A percentile compares a stretch with the other conserved stretches of the same genome.
Evolutionary conservation across 2,113 vertebrate genomes (phyloP).

Genomic region (Egretta garzetta): DNA sequence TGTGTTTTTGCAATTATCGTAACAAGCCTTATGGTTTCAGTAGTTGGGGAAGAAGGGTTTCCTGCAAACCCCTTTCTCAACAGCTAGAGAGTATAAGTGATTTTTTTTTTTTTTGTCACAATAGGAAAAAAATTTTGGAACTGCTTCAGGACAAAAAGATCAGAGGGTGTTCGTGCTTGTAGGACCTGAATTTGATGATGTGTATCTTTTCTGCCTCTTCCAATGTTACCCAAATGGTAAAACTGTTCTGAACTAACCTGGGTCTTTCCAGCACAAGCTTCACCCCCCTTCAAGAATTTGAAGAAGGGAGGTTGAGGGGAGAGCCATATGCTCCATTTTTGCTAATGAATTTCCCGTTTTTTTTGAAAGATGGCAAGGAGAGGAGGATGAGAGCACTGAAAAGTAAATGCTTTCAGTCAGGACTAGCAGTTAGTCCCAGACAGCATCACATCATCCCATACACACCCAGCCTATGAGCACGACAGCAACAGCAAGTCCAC

Average conservation of each 20-base stretch:
- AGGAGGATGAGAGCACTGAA: not conserved
- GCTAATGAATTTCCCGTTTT: not conserved
- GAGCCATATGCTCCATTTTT: not conserved
- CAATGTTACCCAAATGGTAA: not conserved
- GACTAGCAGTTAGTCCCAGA: not conserved
- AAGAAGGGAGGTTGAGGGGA: not conserved
- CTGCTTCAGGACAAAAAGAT: not conserved
- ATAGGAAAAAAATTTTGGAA: not conserved
- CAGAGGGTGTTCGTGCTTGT: not conserved
- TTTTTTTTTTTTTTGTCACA: not conserved
- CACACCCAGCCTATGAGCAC: rapidly evolving
- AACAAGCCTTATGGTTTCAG: not conserved
- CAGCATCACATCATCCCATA: not conserved
- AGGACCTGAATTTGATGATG: not conserved
- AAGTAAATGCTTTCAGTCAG: not conserved
- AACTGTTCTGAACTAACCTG: not conserved
- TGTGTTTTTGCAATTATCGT: not conserved
- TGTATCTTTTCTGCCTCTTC: not conserved
- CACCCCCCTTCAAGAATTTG: no score
- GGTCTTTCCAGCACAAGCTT: not conserved
- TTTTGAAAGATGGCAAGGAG: not conserved
- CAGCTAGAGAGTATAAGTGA: rapidly evolving
- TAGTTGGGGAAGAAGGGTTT: not conserved
- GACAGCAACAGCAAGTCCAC: not conserved
- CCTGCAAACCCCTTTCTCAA: not conserved